phyloP scores from a whole-genome alignment of 2,888 invertebrate genomes.

The Caenorhabditis japonica region DNA sequence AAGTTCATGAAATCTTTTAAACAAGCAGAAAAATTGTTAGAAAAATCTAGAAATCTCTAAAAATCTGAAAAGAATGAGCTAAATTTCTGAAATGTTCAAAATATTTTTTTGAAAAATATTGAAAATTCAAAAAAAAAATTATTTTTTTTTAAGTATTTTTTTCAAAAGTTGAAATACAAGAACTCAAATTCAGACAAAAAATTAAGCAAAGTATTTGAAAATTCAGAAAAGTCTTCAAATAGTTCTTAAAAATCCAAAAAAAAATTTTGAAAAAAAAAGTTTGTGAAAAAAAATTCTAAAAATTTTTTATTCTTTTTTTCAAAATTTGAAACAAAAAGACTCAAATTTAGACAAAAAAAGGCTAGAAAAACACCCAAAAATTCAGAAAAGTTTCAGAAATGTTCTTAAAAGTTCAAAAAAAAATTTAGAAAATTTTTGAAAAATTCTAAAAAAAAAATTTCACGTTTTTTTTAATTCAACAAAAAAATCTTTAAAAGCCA shows the following conservation, averaged over 20 bases:
- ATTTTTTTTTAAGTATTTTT: background rate
- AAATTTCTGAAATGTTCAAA: background rate
- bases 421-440: constrained; percentile 12
- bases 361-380: background rate
- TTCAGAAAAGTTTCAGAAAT: background rate
- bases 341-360: background rate
- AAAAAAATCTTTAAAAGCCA: too few species aligned
- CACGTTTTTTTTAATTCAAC: too few species aligned
- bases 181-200: background rate
- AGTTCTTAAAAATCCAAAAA: too few species aligned
- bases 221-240: too few species aligned
- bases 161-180: background rate
- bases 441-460: constrained; percentile 3
- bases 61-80: background rate
- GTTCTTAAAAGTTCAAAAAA: background rate
- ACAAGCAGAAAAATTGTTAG: too few species aligned
- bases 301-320: too few species aligned
- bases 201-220: background rate
- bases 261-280: too few species aligned
- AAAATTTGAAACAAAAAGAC: background rate
- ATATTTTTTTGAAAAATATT: background rate
- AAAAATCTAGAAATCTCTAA: background rate
- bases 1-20: too few species aligned
- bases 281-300: too few species aligned
- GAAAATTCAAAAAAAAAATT: background rate